phyloP scores from a whole-genome alignment of 2,888 invertebrate species.

The Gisinianus flammeolus region DNA sequence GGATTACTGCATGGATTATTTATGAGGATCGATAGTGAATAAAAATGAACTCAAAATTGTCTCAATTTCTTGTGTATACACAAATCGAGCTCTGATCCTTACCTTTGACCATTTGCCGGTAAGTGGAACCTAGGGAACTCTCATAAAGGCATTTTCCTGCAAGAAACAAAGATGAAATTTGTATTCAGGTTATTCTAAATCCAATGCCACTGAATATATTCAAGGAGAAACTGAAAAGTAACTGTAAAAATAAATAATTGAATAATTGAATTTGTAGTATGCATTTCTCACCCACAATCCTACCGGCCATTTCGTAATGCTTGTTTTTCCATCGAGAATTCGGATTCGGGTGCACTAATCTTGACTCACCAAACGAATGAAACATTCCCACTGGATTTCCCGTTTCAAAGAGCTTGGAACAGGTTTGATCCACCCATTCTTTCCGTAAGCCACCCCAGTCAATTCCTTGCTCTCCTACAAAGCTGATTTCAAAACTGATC shows the following conservation, averaged over 20 bases:
- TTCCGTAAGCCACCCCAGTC: conserved; percentile 94
- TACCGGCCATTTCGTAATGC: conserved; percentile 88
- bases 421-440: conserved; percentile 93
- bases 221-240: too few species aligned
- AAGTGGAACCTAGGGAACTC: conserved; percentile 86
- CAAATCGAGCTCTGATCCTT: too few species aligned
- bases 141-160: conserved; percentile 92
- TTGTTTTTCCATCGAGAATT: conserved; percentile 78
- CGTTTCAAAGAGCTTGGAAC: conserved; percentile 84
- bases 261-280: too few species aligned
- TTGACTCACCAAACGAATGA: conserved; percentile 81
- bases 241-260: too few species aligned
- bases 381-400: conserved; percentile 75
- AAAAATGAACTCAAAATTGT: too few species aligned
- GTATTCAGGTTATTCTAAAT: too few species aligned
- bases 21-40: too few species aligned
- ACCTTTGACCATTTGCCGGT: conserved; percentile 86
- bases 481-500: conserved; percentile 92
- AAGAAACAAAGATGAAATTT: too few species aligned
- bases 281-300: conserved; percentile 77
- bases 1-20: too few species aligned
- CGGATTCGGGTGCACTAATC: conserved; percentile 85
- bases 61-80: too few species aligned
- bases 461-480: conserved; percentile 92
- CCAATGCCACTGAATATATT: too few species aligned